A percentile compares a stretch with the other conserved stretches of the same genome.
phyloP scores from a whole-genome alignment of 2,797 vertebrate species.

The Gymnopithys bicolor region DNA sequence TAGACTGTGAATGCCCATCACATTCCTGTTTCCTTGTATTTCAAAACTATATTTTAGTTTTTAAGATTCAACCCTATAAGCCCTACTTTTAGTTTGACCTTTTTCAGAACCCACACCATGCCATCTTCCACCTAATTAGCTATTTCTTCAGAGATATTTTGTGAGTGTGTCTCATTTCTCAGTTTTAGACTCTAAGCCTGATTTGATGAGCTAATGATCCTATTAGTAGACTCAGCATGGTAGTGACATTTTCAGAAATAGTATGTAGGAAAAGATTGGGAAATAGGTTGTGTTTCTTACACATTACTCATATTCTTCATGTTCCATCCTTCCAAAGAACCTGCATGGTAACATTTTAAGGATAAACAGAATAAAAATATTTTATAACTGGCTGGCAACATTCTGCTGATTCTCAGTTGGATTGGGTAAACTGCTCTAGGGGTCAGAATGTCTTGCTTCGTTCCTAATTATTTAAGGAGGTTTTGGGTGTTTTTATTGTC shows the following conservation, averaged over 20 bases:
- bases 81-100: constrained; percentile 54
- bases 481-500: not conserved
- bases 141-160: constrained; percentile 54
- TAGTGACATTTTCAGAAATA: constrained; percentile 70
- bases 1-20: not conserved
- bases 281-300: constrained; percentile 17
- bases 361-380: constrained; percentile 65
- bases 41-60: constrained; percentile 2
- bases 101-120: constrained; percentile 51
- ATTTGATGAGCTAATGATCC: constrained; percentile 72
- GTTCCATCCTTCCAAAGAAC: constrained; percentile 6
- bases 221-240: constrained; percentile 69
- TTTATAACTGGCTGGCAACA: constrained; percentile 47
- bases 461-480: not conserved
- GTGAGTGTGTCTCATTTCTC: constrained; percentile 35
- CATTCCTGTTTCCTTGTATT: not conserved
- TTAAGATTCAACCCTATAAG: constrained; percentile 32
- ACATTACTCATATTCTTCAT: constrained; percentile 32
- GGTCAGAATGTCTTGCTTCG: constrained; percentile 18
- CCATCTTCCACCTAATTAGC: constrained; percentile 61
- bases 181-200: constrained; percentile 57
- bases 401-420: constrained; percentile 44
- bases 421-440: not conserved
- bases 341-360: constrained; percentile 49
- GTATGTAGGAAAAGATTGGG: constrained; percentile 26